phyloP scores from a whole-genome alignment of 2,888 invertebrate species.

The Lasioglossum zephyrum region DNA sequence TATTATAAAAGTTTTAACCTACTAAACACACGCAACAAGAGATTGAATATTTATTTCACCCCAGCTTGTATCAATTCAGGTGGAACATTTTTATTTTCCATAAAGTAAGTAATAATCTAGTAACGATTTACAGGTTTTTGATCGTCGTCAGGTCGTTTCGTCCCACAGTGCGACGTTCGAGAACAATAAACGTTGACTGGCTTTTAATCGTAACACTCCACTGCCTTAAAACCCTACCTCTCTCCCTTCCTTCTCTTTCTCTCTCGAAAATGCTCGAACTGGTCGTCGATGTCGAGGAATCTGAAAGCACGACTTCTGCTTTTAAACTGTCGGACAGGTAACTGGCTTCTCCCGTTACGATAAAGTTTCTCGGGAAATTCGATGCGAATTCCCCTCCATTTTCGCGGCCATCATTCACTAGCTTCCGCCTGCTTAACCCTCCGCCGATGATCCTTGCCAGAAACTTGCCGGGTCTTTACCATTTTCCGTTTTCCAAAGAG shows the following conservation, averaged over 20 bases:
- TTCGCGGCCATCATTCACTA: constrained; percentile 24
- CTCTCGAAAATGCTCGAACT: background rate
- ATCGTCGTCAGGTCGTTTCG: too few relatives aligned
- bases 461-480: background rate
- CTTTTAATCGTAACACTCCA: background rate
- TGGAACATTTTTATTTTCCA: too few relatives aligned
- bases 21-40: too few relatives aligned
- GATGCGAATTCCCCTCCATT: constrained; percentile 28
- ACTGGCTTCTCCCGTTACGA: background rate
- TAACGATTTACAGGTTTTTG: too few relatives aligned
- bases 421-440: constrained; percentile 1
- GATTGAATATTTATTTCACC: too few relatives aligned
- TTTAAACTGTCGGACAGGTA: constrained; percentile 7
- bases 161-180: background rate
- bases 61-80: too few relatives aligned
- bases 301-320: background rate
- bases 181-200: background rate
- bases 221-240: background rate
- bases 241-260: background rate
- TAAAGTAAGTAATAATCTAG: too few relatives aligned
- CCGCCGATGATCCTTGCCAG: background rate
- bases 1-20: too few relatives aligned
- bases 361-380: constrained; percentile 13
- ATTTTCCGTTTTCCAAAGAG: background rate
- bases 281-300: background rate